Evolutionary conservation across 2,888 invertebrate genomes (phyloP), one percentile per base, ranked within the genome.

Genomic region (Nycteola revayana): DNA sequence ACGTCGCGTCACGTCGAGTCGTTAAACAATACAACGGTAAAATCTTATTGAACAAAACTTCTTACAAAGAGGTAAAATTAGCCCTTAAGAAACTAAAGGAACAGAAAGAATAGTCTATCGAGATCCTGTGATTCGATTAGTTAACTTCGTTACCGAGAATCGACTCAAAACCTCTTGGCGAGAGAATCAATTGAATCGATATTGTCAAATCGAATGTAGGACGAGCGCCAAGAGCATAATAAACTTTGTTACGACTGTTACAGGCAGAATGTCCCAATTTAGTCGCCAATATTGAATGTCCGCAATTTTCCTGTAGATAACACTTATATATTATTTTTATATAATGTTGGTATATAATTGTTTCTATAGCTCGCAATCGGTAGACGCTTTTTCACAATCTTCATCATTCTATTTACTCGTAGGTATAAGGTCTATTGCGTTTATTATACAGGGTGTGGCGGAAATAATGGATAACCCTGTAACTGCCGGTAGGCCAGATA

Each of bases 191-290:
- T 75, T 71, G 67, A 75, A 75, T 75, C 75, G 69, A 75, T 75
- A 71, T 62, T 64, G 60, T 57, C 58, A 61, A 72, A 71, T 73
- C 62, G 66, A 74, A 67, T 61, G 58, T 80, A 81, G 87, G 85
- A 77, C 71, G 71, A 70, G 77, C 66, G 86, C 87, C 89, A 88
- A 76, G 55, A 69, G 77, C 63, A 67, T 74, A 75, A 74, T 75
- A 71, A 75, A 80, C 67, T 75, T 72, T 66, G 69, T 76, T 75
- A 77, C 63, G 57, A 59, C 54, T 52, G 41, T 48, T 43, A 50
- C 41, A 36, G 48, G 37, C 54, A 58, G 59, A 54, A 62, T 52
- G 53, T 58, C 50, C 57, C 66, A 67, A 66, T 70, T 69, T 66
- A 53, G 57, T 59, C 55, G 52, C 57, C 54, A 49, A 58, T 60